Percentiles rank a stretch among this genome's conserved stretches.
phyloP scores from a whole-genome alignment of 1,140 invertebrate genomes.

The Trissolcus basalis region DNA sequence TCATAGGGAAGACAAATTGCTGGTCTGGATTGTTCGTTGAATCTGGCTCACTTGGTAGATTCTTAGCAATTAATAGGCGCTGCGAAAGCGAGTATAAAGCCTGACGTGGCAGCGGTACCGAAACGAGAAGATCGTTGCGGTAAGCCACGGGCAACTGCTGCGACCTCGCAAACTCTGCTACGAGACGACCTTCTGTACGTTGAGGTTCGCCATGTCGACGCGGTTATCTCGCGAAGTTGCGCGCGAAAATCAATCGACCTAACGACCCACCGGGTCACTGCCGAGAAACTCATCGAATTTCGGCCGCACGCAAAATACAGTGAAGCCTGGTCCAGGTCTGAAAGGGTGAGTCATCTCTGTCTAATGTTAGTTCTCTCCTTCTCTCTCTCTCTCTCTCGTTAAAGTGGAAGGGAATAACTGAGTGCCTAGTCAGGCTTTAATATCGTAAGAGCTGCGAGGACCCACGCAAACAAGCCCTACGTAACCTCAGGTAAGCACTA shows the following conservation, averaged over 20 bases:
- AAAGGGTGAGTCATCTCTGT: conserved; percentile 30
- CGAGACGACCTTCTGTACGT: conserved; percentile 52
- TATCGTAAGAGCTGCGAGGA: conserved; percentile 72
- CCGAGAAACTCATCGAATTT: conserved; percentile 55
- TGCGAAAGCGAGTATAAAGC: conserved; percentile 38
- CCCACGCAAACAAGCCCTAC: conserved; percentile 72
- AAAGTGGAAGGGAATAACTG: conserved; percentile 5
- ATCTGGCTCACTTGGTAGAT: conserved; percentile 34
- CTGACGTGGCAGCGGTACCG: conserved; percentile 46
- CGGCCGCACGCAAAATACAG: conserved; percentile 43
- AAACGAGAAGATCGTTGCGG: conserved; percentile 72
- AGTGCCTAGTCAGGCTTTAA: conserved; percentile 75
- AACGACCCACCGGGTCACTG: conserved; percentile 65
- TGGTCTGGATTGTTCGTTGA: conserved; percentile 23
- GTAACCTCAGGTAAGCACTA: conserved; percentile 71
- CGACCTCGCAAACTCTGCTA: conserved; percentile 66
- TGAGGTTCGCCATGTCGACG: conserved; percentile 52
- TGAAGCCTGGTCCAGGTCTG: conserved; percentile 26
- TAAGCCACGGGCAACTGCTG: conserved; percentile 73
- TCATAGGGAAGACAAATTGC: conserved; percentile 22
- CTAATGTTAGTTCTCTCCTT: conserved; percentile 1
- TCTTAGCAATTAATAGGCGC: conserved; percentile 55
- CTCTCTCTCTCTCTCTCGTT: conserved; percentile 3
- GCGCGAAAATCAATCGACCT: conserved; percentile 74
- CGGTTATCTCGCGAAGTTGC: conserved; percentile 61